Evolutionary conservation across 1,140 invertebrate species (phyloP).

Genomic region (Subanguina moxae): DNA sequence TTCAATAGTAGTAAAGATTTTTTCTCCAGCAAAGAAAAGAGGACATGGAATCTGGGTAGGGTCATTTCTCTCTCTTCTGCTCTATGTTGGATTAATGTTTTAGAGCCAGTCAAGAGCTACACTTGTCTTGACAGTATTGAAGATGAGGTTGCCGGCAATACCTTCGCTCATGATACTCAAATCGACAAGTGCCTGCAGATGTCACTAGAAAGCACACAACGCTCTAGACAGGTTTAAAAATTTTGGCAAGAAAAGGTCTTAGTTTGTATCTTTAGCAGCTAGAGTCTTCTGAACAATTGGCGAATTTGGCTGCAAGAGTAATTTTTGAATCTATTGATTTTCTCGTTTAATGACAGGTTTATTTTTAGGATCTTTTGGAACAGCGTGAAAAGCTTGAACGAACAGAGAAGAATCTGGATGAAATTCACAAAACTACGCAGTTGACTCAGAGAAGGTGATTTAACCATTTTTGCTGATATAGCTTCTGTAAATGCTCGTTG

Average conservation of each 20-base stretch:
- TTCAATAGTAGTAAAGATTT: too few species aligned
- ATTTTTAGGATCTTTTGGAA: constrained; percentile 72
- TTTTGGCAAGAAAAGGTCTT: too few species aligned
- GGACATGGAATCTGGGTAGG: too few species aligned
- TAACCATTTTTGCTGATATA: too few species aligned
- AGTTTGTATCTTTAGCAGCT: constrained; percentile 26
- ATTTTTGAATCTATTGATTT: not conserved
- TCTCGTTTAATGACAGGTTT: not conserved
- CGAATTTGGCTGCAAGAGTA: constrained; percentile 46
- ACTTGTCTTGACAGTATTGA: constrained; percentile 31
- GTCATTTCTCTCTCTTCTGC: too few species aligned
- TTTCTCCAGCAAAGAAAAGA: too few species aligned
- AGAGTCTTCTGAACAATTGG: constrained; percentile 52
- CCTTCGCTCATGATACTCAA: constrained; percentile 44
- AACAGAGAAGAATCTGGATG: constrained; percentile 80
- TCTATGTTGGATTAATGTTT: not conserved
- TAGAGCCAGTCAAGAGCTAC: constrained; percentile 50
- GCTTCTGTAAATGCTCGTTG: too few species aligned
- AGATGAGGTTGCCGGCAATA: constrained; percentile 40
- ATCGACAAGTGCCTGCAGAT: constrained; percentile 54
- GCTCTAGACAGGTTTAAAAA: constrained; percentile 39
- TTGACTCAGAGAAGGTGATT: constrained; percentile 74
- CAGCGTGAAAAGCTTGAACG: constrained; percentile 85
- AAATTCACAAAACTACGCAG: constrained; percentile 71
- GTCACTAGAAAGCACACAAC: constrained; percentile 53